phyloP scores from a whole-genome alignment of 2,888 invertebrate genomes.

The Nycteola revayana region DNA sequence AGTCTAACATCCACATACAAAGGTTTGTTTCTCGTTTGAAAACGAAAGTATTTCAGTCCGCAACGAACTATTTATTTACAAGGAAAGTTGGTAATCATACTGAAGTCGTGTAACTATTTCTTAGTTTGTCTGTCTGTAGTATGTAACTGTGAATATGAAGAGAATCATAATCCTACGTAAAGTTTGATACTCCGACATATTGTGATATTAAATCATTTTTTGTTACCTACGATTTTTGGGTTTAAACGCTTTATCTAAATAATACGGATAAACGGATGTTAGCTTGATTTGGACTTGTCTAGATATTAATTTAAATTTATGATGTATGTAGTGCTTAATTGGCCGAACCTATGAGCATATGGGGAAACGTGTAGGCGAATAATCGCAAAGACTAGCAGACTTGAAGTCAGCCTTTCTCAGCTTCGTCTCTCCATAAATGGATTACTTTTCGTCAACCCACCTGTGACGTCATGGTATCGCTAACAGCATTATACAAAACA shows the following conservation, averaged over 20 bases:
- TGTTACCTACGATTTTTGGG: no score
- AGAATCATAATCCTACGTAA: no score
- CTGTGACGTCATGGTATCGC: slow-evolving; percentile 48
- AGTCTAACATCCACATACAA: slow-evolving; percentile 42
- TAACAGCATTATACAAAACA: slow-evolving; percentile 1
- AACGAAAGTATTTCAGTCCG: slow-evolving; percentile 14
- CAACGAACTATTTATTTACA: slow-evolving; percentile 12
- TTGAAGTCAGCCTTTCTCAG: slow-evolving; percentile 61
- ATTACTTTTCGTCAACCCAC: slow-evolving; percentile 62
- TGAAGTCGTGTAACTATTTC: no score
- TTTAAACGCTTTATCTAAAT: no score
- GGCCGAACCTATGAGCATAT: slow-evolving; percentile 1
- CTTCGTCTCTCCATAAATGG: slow-evolving; percentile 54
- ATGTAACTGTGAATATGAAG: no score
- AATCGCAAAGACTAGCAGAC: slow-evolving; percentile 70
- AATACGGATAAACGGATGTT: no score
- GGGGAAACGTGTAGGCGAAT: slow-evolving; percentile 57
- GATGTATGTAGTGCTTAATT: no score
- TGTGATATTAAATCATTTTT: no score
- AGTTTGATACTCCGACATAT: no score
- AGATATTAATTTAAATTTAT: slow-evolving; percentile 9
- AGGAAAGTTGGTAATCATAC: slow-evolving; percentile 14
- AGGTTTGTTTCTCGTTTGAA: slow-evolving; percentile 28
- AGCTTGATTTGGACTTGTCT: slow-evolving; percentile 2
- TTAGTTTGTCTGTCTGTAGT: no score